Percentiles rank a stretch among this genome's conserved stretches.
Evolutionary conservation across 2,797 vertebrate species (phyloP).

Genomic region (Chaenodraco wilsoni): DNA sequence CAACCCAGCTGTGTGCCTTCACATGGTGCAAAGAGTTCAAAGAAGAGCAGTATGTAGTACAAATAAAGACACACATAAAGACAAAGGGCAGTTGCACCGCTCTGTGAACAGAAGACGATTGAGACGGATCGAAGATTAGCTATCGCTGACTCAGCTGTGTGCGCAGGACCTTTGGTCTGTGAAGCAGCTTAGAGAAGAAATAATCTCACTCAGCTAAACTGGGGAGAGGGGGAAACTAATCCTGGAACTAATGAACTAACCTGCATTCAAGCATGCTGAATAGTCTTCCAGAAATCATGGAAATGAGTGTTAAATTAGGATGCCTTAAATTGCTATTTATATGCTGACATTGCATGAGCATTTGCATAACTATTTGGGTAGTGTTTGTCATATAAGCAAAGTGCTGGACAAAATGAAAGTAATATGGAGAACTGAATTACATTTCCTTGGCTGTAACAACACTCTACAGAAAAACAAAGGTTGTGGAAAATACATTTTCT

Average conservation of each 20-base stretch:
- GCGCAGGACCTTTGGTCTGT: slow-evolving; percentile 72
- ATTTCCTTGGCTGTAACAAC: neutral
- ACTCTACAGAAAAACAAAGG: neutral
- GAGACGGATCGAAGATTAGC: slow-evolving; percentile 69
- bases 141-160: slow-evolving; percentile 66
- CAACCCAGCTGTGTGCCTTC: slow-evolving; percentile 32
- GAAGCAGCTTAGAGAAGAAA: slow-evolving; percentile 70
- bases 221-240: slow-evolving; percentile 28
- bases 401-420: neutral
- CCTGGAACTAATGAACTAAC: slow-evolving; percentile 26
- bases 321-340: neutral
- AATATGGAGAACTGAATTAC: neutral
- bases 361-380: neutral
- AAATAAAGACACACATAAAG: slow-evolving; percentile 21
- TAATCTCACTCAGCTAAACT: slow-evolving; percentile 41
- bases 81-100: slow-evolving; percentile 31
- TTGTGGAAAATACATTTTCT: slow-evolving; percentile 16
- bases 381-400: neutral
- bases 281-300: neutral
- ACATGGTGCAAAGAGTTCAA: slow-evolving; percentile 7
- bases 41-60: slow-evolving; percentile 8
- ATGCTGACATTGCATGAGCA: neutral
- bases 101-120: slow-evolving; percentile 37
- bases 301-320: neutral
- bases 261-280: slow-evolving; percentile 7